Conservation (phyloP, 1,140 invertebrate species). For the Neelides sp. region DNA sequence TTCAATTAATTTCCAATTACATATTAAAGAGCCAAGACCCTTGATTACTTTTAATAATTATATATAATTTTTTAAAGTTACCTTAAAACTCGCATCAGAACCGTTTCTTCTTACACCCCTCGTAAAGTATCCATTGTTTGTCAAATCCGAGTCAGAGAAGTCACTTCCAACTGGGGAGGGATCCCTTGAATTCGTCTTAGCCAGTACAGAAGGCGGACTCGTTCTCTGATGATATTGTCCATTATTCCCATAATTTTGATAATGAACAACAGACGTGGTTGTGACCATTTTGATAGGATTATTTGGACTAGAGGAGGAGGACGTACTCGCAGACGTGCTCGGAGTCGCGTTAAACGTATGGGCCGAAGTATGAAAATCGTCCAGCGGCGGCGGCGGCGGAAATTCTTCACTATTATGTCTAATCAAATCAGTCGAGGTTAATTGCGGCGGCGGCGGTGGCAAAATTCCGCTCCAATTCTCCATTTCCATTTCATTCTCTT, state of each 20-base stretch:
- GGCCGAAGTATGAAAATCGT: slow-evolving; percentile 15
- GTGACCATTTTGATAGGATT: slow-evolving; percentile 11
- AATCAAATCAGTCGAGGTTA: neutral
- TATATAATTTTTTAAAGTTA: slow-evolving; percentile 33
- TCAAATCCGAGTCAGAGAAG: slow-evolving; percentile 27
- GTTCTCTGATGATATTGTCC: slow-evolving; percentile 12
- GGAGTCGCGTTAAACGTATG: slow-evolving; percentile 3
- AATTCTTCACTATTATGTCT: too few relatives aligned
- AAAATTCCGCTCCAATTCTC: slow-evolving; percentile 5
- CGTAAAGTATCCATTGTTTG: slow-evolving; percentile 16
- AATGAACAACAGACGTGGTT: slow-evolving; percentile 2
- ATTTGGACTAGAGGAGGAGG: slow-evolving; percentile 25
- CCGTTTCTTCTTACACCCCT: slow-evolving; percentile 44
- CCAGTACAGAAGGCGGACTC: slow-evolving; percentile 13
- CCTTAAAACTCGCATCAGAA: slow-evolving; percentile 75
- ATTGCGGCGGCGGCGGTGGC: slow-evolving; percentile 21
- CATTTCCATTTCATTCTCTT: neutral
- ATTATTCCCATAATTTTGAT: slow-evolving; percentile 2
- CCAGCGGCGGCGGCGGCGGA: slow-evolving; percentile 22
- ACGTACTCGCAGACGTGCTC: slow-evolving; percentile 12
- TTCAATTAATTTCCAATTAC: neutral
- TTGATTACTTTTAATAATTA: neutral
- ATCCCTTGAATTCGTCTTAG: slow-evolving; percentile 14
- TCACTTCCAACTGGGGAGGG: slow-evolving; percentile 29
- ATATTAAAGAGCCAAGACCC: too few relatives aligned